phyloP scores from a whole-genome alignment of 1,140 invertebrate species.

The Ceratina calcarata region DNA sequence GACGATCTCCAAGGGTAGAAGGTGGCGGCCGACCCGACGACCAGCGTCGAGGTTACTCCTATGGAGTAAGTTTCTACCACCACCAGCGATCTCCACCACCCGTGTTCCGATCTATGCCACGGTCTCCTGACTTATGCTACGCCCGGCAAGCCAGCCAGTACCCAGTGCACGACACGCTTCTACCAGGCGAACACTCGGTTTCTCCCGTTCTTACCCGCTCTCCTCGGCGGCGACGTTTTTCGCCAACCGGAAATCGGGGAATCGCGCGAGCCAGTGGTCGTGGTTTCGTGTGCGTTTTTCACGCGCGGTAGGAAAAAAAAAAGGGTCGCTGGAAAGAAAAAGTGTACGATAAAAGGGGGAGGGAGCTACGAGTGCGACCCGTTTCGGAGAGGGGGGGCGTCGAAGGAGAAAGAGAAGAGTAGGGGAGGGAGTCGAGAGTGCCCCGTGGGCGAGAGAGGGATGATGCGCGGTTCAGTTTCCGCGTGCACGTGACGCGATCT shows the following conservation, averaged over 20 bases:
- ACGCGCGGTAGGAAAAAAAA: not conserved
- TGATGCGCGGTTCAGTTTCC: slow-evolving; percentile 53
- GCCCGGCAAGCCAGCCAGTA: slow-evolving; percentile 69
- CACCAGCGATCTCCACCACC: slow-evolving; percentile 54
- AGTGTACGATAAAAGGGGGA: slow-evolving; percentile 10
- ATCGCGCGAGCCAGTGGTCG: not conserved
- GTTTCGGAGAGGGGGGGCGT: slow-evolving; percentile 24
- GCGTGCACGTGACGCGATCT: slow-evolving; percentile 64
- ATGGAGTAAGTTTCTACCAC: slow-evolving; percentile 48
- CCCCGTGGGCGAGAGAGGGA: slow-evolving; percentile 43
- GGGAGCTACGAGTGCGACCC: slow-evolving; percentile 36
- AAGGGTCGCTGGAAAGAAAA: slow-evolving; percentile 13
- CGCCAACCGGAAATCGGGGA: not conserved
- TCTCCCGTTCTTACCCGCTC: slow-evolving; percentile 41
- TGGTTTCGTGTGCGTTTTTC: slow-evolving; percentile 24
- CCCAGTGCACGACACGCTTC: slow-evolving; percentile 75
- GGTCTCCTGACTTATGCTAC: slow-evolving; percentile 67
- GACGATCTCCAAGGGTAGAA: slow-evolving; percentile 40
- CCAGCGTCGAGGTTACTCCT: slow-evolving; percentile 53
- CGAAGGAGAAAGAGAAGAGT: slow-evolving; percentile 21
- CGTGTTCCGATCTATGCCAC: slow-evolving; percentile 65
- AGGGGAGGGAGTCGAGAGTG: slow-evolving; percentile 48
- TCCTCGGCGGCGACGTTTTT: not conserved
- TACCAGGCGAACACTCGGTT: slow-evolving; percentile 72
- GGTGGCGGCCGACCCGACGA: slow-evolving; percentile 40